A percentile compares a stretch with the other conserved stretches of the same genome.
These are phyloP conservation scores for Halcyon chelicuti DNA, from an alignment of 2,797 vertebrate genomes.

Conservation along the genomic window DNA sequence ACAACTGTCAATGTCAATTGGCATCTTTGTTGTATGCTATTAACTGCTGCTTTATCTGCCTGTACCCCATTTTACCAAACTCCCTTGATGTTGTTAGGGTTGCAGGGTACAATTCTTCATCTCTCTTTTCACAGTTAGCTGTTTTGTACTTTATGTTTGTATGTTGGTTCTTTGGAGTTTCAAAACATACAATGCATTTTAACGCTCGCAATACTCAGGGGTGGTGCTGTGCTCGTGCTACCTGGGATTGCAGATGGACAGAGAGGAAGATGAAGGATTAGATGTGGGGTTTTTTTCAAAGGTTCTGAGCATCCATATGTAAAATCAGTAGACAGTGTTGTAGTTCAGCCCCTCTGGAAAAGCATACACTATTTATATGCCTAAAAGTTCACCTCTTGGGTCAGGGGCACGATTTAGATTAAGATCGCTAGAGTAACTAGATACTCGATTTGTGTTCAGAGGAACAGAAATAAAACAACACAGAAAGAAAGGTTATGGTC, in stretches of 20 bases:
- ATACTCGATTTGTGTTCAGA: not conserved
- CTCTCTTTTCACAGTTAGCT: not conserved
- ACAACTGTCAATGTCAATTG: not conserved
- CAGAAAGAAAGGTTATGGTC: not conserved
- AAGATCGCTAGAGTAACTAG: not conserved
- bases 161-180: not conserved
- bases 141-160: not conserved
- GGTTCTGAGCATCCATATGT: not conserved
- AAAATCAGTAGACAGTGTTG: not conserved
- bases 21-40: not conserved
- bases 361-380: not conserved
- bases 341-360: not conserved
- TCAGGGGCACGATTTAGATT: not conserved
- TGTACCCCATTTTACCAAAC: conserved; percentile 23
- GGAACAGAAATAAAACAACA: not conserved
- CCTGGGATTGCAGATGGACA: not conserved
- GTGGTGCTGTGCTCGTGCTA: not conserved
- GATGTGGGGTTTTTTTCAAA: not conserved
- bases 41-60: conserved; percentile 32
- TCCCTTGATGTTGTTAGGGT: not conserved
- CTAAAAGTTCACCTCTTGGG: not conserved
- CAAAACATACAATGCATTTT: not conserved
- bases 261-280: not conserved
- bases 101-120: not conserved
- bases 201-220: not conserved